Base-by-base conservation (phyloP, 2,797 vertebrate genomes). In the Phalanger gymnotis region DNA sequence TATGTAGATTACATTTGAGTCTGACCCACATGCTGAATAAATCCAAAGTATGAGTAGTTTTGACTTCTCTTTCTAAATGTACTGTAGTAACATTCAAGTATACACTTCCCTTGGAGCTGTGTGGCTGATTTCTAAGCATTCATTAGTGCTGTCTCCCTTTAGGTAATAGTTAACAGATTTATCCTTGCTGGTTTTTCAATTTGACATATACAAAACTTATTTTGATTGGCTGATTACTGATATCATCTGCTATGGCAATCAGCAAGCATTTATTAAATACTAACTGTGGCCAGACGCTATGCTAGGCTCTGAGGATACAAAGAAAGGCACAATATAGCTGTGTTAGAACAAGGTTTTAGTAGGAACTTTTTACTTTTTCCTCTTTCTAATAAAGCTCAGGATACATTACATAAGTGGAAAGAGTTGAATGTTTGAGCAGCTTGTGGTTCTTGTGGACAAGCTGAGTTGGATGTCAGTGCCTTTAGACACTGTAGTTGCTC, bases 1-100 rank as follows among this genome's bases (percentile, higher is more conserved):
- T 94, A 30, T 66, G 61, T 90, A 94, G 66, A 94, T 61, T 61
- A 54, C 87, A 34, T 95, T 92, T 95, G 89, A 95, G 81, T 96
- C 92, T 96, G 90, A 12, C 40, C 90, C 0, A 95, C 22, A 53
- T 34, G 66, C 40, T 89, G 47, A 95, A 40, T 27, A 92, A 52
- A 90, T 93, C 92, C 54, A 93, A 92, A 95, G 95, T 7, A 22
- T 92, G 53, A 96, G 28, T 93, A 94, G 55, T 91, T 16, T 66
- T 66, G 34, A 14, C 34, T n/a, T 66, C 66, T 73, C 14, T n/a
- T 12, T 61, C 58, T 61, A 61, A 61, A 61, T 61, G 25, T 34
- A 13, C 31, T 3, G 11, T 58, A 31, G 30, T n/a, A 66, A 66
- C 61, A 66, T 66, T 66, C 14, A 66, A n/a, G 61, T 10, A n/a